Conservation (phyloP, 2,888 invertebrate species). For the Onchidella celtica region DNA sequence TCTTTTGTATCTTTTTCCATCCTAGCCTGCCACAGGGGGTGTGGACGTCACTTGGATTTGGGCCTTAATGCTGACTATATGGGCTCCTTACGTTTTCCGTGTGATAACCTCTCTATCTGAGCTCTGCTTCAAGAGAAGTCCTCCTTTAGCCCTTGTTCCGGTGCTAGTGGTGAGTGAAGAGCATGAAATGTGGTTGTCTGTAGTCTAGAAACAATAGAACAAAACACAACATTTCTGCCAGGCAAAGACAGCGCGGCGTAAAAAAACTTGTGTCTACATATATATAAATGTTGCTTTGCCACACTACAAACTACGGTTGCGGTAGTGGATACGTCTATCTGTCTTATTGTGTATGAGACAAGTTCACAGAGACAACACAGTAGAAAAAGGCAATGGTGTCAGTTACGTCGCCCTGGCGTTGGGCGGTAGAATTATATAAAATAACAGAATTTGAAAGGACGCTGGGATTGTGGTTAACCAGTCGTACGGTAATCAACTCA, state of each 20-base stretch:
- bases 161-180: slow-evolving; percentile 59
- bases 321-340: too few relatives aligned
- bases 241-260: neutral
- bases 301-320: too few relatives aligned
- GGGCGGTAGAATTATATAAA: too few relatives aligned
- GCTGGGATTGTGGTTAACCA: too few relatives aligned
- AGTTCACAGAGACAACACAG: too few relatives aligned
- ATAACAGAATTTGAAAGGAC: too few relatives aligned
- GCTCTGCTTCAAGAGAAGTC: slow-evolving; percentile 60
- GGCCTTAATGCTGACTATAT: slow-evolving; percentile 63
- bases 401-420: too few relatives aligned
- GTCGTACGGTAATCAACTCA: too few relatives aligned
- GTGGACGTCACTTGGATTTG: slow-evolving; percentile 70
- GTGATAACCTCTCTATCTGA: slow-evolving; percentile 57
- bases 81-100: slow-evolving; percentile 66
- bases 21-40: neutral
- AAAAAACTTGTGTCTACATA: neutral
- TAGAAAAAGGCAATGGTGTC: too few relatives aligned
- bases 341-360: too few relatives aligned
- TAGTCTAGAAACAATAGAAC: too few relatives aligned
- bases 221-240: neutral
- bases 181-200: neutral
- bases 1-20: neutral
- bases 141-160: slow-evolving; percentile 50
- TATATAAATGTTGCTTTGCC: neutral